Conservation (phyloP, 2,888 invertebrate species). For the Alcis repandata region DNA sequence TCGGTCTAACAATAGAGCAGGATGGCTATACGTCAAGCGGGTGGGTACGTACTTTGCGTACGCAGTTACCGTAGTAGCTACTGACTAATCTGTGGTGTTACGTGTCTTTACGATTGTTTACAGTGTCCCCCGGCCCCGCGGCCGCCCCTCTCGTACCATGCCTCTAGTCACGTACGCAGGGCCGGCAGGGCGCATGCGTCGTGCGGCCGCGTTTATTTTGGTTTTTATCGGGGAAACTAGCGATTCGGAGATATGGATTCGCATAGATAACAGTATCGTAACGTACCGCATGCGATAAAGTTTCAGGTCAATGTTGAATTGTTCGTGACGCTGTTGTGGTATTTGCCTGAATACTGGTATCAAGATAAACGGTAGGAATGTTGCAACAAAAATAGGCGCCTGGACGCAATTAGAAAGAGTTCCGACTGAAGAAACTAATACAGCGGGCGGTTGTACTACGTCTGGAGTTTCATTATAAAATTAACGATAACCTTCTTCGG, state of each 20-base stretch:
- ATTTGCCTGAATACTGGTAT: neutral
- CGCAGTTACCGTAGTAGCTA: neutral
- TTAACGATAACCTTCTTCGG: neutral
- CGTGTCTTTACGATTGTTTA: constrained; percentile 65
- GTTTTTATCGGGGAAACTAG: constrained; percentile 66
- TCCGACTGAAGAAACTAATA: neutral
- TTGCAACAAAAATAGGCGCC: constrained; percentile 1
- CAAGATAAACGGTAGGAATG: neutral
- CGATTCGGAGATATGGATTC: constrained; percentile 88
- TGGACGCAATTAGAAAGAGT: neutral
- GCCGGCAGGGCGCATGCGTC: constrained; percentile 72
- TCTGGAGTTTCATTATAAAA: neutral
- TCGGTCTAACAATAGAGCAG: constrained; percentile 24
- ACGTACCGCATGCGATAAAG: constrained; percentile 5
- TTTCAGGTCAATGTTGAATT: constrained; percentile 28
- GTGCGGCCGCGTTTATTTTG: constrained; percentile 65
- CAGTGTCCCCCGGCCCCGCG: constrained; percentile 53
- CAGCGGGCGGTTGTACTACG: neutral
- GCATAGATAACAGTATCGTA: constrained; percentile 69
- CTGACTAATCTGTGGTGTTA: constrained; percentile 3
- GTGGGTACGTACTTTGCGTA: constrained; percentile 27
- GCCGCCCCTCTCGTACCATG: constrained; percentile 66
- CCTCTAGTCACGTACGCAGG: constrained; percentile 82
- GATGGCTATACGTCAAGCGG: constrained; percentile 26
- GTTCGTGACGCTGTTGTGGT: constrained; percentile 11